Evolutionary conservation across 2,888 invertebrate species (phyloP).

Genomic region (Zygaena filipendulae): DNA sequence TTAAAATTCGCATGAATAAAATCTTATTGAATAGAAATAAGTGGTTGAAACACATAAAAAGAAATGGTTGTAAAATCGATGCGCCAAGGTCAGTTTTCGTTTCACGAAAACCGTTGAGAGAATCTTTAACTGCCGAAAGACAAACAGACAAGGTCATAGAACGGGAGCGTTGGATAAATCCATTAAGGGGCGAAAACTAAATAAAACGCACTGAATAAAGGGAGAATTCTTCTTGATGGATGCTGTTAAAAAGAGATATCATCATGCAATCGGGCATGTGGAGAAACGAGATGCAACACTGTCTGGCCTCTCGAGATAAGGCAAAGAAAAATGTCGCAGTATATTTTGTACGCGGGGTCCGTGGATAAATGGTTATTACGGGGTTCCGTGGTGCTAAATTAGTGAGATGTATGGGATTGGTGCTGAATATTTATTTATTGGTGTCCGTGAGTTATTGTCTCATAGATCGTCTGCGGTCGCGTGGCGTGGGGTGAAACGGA

Average conservation of each 20-base stretch:
- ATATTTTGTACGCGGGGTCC: constrained; percentile 54
- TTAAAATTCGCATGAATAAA: no score
- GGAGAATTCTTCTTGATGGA: constrained; percentile 38
- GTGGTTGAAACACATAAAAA: no score
- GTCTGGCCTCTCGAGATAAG: constrained; percentile 59
- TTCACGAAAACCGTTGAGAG: constrained; percentile 6
- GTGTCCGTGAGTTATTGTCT: constrained; percentile 36
- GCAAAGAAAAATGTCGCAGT: constrained; percentile 62
- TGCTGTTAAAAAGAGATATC: constrained; percentile 25
- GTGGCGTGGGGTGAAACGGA: constrained; percentile 18
- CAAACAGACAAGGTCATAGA: constrained; percentile 52
- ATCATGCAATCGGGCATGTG: constrained; percentile 15
- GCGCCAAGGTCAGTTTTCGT: no score
- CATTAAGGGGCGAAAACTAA: constrained; percentile 58
- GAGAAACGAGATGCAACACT: constrained; percentile 25
- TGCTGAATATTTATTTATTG: constrained; percentile 63
- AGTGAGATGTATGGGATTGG: constrained; percentile 54
- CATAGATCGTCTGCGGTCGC: constrained; percentile 16
- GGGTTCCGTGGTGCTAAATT: constrained; percentile 60
- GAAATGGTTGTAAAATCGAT: no score
- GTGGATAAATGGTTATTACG: constrained; percentile 60
- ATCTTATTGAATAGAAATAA: no score
- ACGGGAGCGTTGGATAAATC: constrained; percentile 44
- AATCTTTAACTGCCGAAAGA: constrained; percentile 20
- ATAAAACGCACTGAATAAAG: constrained; percentile 53